These are phyloP conservation scores for Esox masquinongy DNA, from an alignment of 2,797 vertebrate genomes.

Conservation along the genomic window DNA sequence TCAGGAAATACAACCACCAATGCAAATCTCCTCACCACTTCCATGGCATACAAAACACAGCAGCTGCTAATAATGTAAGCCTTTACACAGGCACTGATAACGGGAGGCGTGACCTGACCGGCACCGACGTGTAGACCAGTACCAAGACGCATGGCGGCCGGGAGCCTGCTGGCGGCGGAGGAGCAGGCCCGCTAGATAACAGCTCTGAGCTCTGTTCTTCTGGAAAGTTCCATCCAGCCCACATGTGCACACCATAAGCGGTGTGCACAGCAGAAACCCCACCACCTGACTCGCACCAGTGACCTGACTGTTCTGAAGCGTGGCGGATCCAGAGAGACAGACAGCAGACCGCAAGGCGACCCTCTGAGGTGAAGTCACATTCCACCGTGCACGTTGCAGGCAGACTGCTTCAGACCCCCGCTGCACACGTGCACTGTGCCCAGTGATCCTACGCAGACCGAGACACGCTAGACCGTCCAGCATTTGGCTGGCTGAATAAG, in stretches of 20 bases:
- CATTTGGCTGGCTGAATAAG: slow-evolving; percentile 51
- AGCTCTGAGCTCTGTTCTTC: not conserved
- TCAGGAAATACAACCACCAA: slow-evolving; percentile 48
- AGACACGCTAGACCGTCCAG: slow-evolving; percentile 30
- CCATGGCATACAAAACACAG: slow-evolving; percentile 67
- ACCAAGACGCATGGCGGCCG: not conserved
- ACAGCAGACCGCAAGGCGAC: not conserved
- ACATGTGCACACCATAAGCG: not conserved
- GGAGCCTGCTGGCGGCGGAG: not conserved
- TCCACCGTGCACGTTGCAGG: not conserved
- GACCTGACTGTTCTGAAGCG: not conserved
- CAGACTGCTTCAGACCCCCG: not conserved
- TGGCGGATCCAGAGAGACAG: no score
- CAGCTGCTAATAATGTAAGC: slow-evolving; percentile 73
- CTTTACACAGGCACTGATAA: slow-evolving; percentile 66
- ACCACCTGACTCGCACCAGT: not conserved
- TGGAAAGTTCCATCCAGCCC: not conserved
- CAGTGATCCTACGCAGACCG: slow-evolving; percentile 34
- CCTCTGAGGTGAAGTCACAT: not conserved
- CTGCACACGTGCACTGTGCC: slow-evolving; percentile 21
- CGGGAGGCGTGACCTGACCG: slow-evolving; percentile 29
- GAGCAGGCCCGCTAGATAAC: not conserved
- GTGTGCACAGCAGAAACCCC: not conserved
- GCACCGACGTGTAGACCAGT: not conserved
- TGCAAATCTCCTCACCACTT: slow-evolving; percentile 67